phyloP scores from a whole-genome alignment of 2,888 invertebrate species.

The Neoitamus cyanurus region DNA sequence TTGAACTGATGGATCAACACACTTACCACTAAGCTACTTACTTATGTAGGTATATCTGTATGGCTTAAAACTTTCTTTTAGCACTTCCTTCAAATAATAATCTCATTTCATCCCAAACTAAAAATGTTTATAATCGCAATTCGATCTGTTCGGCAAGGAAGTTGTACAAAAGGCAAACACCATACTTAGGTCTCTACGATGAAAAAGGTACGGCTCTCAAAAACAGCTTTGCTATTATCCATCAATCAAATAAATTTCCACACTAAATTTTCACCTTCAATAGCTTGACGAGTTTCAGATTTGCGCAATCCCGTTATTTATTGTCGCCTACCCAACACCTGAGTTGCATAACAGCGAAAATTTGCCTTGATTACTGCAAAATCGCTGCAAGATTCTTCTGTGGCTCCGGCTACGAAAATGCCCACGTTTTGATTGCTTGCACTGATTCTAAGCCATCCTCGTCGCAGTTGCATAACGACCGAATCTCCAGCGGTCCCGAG shows the following conservation, averaged over 20 bases:
- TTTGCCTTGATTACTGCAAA: neutral
- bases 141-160: no score
- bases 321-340: neutral
- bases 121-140: no score
- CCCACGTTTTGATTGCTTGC: slow-evolving; percentile 17
- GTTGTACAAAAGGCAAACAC: neutral
- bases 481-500: neutral
- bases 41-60: no score
- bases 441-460: slow-evolving; percentile 5
- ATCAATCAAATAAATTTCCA: neutral
- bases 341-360: neutral
- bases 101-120: no score
- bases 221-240: neutral
- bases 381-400: neutral
- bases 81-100: no score
- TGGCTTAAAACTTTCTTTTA: no score
- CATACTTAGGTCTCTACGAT: neutral
- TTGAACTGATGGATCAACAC: no score
- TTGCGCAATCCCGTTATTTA: neutral
- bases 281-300: neutral
- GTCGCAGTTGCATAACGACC: neutral
- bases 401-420: neutral
- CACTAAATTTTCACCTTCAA: neutral
- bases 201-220: neutral
- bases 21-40: no score